Conservation (phyloP, 2,797 vertebrate genomes). For the Chaenodraco wilsoni region DNA sequence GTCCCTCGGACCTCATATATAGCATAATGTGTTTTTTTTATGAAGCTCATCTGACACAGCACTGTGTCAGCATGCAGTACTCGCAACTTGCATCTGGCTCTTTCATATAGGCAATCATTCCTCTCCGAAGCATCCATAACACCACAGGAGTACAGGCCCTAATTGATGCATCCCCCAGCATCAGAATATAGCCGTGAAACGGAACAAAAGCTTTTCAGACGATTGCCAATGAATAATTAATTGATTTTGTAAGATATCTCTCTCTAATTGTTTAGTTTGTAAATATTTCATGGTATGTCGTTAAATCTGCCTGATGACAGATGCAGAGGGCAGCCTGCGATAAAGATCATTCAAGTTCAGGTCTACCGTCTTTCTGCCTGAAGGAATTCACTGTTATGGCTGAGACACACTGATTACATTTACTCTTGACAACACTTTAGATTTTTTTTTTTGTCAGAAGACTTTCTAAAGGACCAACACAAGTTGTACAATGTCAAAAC, state of each 20-base stretch:
- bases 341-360: conserved; percentile 44
- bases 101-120: conserved; percentile 50
- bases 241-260: conserved; percentile 82
- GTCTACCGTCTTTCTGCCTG: conserved; percentile 29
- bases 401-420: conserved; percentile 20
- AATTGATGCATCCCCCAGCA: conserved; percentile 67
- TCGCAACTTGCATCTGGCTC: conserved; percentile 46
- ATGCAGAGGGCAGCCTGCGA: conserved; percentile 56
- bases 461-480: conserved; percentile 4
- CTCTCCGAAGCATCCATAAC: conserved; percentile 66
- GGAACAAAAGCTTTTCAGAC: conserved; percentile 76
- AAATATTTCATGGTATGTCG: conserved; percentile 83
- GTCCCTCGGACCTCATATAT: conserved; percentile 14
- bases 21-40: conserved; percentile 12
- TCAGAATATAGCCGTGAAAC: conserved; percentile 69
- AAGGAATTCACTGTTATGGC: conserved; percentile 24
- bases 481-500: conserved; percentile 23
- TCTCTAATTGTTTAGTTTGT: conserved; percentile 84
- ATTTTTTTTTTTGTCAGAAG: conserved; percentile 1
- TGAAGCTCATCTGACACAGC: conserved; percentile 40
- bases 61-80: conserved; percentile 40
- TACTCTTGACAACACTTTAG: conserved; percentile 11
- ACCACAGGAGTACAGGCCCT: conserved; percentile 53
- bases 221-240: conserved; percentile 83
- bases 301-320: conserved; percentile 76